Conservation (phyloP, 2,888 invertebrate species). For the Andricus quercusramuli region DNA sequence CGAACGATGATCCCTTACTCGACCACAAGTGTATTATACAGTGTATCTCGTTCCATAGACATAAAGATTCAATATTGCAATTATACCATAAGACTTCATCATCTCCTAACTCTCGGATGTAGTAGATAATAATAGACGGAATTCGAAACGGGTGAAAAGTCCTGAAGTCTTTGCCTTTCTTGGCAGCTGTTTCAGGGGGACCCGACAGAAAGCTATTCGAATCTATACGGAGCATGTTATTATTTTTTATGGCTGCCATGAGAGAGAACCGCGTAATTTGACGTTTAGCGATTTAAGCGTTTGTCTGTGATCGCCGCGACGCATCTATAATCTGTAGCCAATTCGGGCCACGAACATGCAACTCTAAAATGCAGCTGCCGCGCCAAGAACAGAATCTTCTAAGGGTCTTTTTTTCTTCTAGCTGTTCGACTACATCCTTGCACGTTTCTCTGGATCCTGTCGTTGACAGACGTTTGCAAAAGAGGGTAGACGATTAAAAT, state of each 20-base stretch:
- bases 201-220: slow-evolving; percentile 61
- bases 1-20: not conserved
- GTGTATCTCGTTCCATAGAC: not conserved
- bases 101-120: slow-evolving; percentile 5
- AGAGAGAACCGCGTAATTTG: slow-evolving; percentile 69
- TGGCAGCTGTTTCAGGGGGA: slow-evolving; percentile 50
- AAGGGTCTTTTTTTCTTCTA: slow-evolving; percentile 21
- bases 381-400: slow-evolving; percentile 50
- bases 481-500: slow-evolving; percentile 29
- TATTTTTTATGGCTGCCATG: slow-evolving; percentile 71
- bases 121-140: slow-evolving; percentile 38
- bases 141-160: slow-evolving; percentile 35
- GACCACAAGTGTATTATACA: slow-evolving; percentile 13
- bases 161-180: slow-evolving; percentile 48
- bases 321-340: slow-evolving; percentile 74
- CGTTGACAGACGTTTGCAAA: slow-evolving; percentile 33
- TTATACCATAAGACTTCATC: slow-evolving; percentile 29
- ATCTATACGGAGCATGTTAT: slow-evolving; percentile 70
- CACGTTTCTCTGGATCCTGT: not conserved
- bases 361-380: slow-evolving; percentile 72
- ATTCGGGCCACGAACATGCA: slow-evolving; percentile 67
- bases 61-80: slow-evolving; percentile 41
- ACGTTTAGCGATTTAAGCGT: slow-evolving; percentile 77
- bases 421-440: not conserved
- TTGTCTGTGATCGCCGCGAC: slow-evolving; percentile 76